Evolutionary conservation across 2,888 invertebrate genomes (phyloP), one percentile per base, ranked within the genome.

Genomic region (Eretmocerus hayati): DNA sequence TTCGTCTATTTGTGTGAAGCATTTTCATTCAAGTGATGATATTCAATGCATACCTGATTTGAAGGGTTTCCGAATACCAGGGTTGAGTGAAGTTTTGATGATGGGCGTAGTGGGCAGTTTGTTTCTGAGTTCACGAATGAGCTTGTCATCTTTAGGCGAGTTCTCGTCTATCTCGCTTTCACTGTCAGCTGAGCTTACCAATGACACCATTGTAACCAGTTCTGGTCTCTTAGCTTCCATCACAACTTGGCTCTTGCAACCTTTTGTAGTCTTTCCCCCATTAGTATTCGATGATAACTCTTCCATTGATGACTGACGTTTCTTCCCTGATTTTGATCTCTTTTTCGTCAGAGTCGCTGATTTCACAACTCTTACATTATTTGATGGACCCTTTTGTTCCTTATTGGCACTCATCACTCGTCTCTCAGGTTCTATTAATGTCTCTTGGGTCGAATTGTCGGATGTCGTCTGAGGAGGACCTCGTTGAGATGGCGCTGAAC

Each of bases 141-240:
- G 57, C 49, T 70, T 69, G 41, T 69, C 64, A 32, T 69, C 69
- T 2, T 62, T 56, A 1, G 62, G 62, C 20, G 65, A 68, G 50
- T 62, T 63, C 13, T 62, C 61, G 18, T 60, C 59, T 32, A 59
- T 57, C 23, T 82, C 82, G 18, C 75, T 76, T 48, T 83, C 83
- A 60, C 82, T 83, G 32, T 78, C 81, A 16, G 79, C 78, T 1
- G 83, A 81, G 60, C 82, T 83, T 4, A 83, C 73, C 37, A 84
- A 66, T 0, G 83, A 83, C 0, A 84, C 82, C 76, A 84, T 78
- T 0, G 84, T 84, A 1, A 82, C 77, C 30, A 84, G 66, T 40
- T 71, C 71, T 2, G 56, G 59, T 2, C 9, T 31, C 11, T 51
- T 64, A 1, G 53, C 20, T 8, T 62, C 62, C 2, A 56, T 19